Evolutionary conservation across 2,113 vertebrate species (phyloP).

Genomic region (Callionymus lyra): DNA sequence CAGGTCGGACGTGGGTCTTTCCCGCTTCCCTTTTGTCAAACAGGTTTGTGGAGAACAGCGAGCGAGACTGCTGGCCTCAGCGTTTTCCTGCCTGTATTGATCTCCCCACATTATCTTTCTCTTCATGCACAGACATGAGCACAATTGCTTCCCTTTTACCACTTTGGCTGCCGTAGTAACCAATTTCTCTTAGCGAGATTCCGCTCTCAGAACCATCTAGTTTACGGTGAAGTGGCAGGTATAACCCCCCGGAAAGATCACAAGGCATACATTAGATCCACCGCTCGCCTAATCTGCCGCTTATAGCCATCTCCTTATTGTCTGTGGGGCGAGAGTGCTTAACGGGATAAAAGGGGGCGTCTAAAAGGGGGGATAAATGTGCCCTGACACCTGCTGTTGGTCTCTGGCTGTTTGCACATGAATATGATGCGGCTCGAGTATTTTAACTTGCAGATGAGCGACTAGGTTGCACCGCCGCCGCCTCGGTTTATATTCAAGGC

Average conservation of each 20-base stretch:
- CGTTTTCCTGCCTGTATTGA: constrained; percentile 64
- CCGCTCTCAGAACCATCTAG: constrained; percentile 20
- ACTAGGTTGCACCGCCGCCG: constrained; percentile 47
- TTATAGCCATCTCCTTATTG: constrained; percentile 54
- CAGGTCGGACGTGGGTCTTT: constrained; percentile 44
- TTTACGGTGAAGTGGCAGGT: constrained; percentile 24
- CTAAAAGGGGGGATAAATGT: constrained; percentile 40
- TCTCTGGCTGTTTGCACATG: constrained; percentile 55
- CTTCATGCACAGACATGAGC: constrained; percentile 57
- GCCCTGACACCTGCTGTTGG: constrained; percentile 60
- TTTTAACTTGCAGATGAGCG: constrained; percentile 72
- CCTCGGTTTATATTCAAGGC: constrained; percentile 53
- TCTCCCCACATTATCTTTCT: constrained; percentile 64
- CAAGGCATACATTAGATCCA: constrained; percentile 31
- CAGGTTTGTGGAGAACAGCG: constrained; percentile 48
- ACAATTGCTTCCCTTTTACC: constrained; percentile 63
- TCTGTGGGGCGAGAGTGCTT: constrained; percentile 54
- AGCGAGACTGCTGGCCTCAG: constrained; percentile 63
- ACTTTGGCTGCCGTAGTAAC: constrained; percentile 62
- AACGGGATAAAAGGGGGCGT: constrained; percentile 60
- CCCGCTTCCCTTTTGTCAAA: constrained; percentile 52
- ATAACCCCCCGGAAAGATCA: constrained; percentile 6
- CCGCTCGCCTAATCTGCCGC: constrained; percentile 43
- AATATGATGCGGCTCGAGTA: constrained; percentile 58
- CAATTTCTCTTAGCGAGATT: constrained; percentile 49